Percentiles rank a stretch among this genome's conserved stretches.
phyloP scores from a whole-genome alignment of 2,797 vertebrate genomes.

The Girardinus metallicus region DNA sequence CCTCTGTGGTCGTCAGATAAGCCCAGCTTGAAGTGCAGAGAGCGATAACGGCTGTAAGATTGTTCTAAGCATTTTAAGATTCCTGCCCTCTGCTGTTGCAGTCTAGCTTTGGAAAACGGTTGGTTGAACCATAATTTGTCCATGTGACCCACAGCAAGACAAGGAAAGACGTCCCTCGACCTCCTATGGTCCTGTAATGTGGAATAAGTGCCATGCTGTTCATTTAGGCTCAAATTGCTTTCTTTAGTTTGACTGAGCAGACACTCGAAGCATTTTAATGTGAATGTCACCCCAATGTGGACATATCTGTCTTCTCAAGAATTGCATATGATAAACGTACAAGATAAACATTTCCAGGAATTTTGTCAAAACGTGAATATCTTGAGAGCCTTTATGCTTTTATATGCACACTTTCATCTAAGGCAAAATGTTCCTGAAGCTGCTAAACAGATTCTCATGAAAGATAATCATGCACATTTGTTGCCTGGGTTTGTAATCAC shows the following conservation, averaged over 20 bases:
- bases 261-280: background rate
- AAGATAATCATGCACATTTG: background rate
- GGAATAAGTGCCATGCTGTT: conserved; percentile 22
- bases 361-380: background rate
- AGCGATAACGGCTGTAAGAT: conserved; percentile 51
- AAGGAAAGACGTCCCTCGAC: background rate
- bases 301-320: background rate
- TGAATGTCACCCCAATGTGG: background rate
- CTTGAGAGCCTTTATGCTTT: background rate
- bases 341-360: background rate
- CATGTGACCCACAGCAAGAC: background rate
- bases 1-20: conserved; percentile 64
- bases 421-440: conserved; percentile 2
- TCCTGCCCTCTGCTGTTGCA: conserved; percentile 54
- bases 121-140: conserved; percentile 21
- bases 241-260: background rate
- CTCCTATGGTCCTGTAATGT: background rate
- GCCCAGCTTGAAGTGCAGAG: conserved; percentile 44
- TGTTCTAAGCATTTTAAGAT: conserved; percentile 49
- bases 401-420: background rate
- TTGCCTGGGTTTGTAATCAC: background rate
- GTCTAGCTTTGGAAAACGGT: conserved; percentile 21
- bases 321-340: background rate
- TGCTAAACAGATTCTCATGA: background rate
- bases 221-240: background rate